Conservation (phyloP, 2,888 invertebrate genomes). For the Tenthredo livida region DNA sequence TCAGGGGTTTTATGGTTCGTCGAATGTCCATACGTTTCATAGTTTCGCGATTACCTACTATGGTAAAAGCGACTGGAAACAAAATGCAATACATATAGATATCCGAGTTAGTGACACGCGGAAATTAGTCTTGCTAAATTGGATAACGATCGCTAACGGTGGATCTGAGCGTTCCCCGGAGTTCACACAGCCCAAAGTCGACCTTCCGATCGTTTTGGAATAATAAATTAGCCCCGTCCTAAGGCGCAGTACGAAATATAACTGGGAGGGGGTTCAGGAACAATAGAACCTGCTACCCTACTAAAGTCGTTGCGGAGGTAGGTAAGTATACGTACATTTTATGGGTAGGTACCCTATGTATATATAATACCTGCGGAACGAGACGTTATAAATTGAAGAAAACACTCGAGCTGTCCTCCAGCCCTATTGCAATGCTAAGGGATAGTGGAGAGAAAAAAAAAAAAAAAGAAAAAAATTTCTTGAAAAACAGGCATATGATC, state of each 20-base stretch:
- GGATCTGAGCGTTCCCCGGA: not conserved
- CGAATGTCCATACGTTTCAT: not conserved
- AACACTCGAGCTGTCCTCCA: slow-evolving; percentile 6
- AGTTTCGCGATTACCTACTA: not conserved
- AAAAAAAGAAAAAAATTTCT: not conserved
- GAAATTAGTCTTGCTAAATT: slow-evolving; percentile 22
- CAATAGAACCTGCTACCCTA: slow-evolving; percentile 31
- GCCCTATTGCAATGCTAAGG: not conserved
- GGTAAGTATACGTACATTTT: slow-evolving; percentile 18
- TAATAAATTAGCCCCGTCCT: slow-evolving; percentile 2
- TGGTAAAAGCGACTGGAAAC: not conserved
- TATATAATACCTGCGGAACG: slow-evolving; percentile 4
- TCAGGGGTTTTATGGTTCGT: not conserved
- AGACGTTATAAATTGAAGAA: slow-evolving; percentile 34
- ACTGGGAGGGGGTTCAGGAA: not conserved
- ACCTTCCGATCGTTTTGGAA: not conserved
- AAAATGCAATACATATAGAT: not conserved
- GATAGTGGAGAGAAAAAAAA: not conserved
- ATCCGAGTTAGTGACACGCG: not conserved
- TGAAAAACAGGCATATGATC: slow-evolving; percentile 1
- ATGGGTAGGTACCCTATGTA: not conserved
- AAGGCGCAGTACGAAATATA: not conserved
- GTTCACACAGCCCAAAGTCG: not conserved
- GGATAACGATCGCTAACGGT: slow-evolving; percentile 40
- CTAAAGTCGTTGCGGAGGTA: slow-evolving; percentile 31